Percentiles rank a stretch among this genome's conserved stretches.
phyloP scores from a whole-genome alignment of 2,888 invertebrate species.

The Drosophila emarginata region DNA sequence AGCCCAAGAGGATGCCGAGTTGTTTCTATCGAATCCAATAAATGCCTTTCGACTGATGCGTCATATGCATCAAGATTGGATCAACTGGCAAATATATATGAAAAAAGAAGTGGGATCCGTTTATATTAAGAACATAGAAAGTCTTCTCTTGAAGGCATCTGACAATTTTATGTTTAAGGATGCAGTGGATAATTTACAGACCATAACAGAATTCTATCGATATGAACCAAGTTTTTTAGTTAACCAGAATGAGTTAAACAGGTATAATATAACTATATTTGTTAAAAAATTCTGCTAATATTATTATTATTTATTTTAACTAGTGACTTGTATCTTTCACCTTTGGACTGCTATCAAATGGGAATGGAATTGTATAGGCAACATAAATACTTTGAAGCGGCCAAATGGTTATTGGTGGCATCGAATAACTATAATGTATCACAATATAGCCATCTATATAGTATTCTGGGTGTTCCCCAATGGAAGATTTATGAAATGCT shows the following conservation, averaged over 20 bases:
- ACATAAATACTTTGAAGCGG: conserved; percentile 33
- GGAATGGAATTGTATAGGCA: conserved; percentile 36
- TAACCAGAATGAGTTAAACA: not conserved
- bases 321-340: conserved; percentile 29
- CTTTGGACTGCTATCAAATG: conserved; percentile 51
- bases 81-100: conserved; percentile 48
- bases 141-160: conserved; percentile 26
- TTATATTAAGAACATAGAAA: conserved; percentile 17
- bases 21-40: conserved; percentile 46
- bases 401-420: conserved; percentile 44
- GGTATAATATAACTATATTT: conserved; percentile 19
- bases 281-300: not conserved
- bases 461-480: conserved; percentile 22
- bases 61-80: conserved; percentile 58
- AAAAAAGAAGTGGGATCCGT: conserved; percentile 15
- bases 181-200: conserved; percentile 20
- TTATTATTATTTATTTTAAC: not conserved
- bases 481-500: conserved; percentile 38
- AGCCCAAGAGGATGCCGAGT: conserved; percentile 25
- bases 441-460: conserved; percentile 18
- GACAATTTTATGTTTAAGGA: not conserved
- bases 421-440: conserved; percentile 28
- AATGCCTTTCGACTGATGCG: conserved; percentile 40
- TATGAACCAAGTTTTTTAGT: conserved; percentile 32
- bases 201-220: conserved; percentile 36